Evolutionary conservation across 2,888 invertebrate species (phyloP).

Genomic region (Pyrgus malvae): DNA sequence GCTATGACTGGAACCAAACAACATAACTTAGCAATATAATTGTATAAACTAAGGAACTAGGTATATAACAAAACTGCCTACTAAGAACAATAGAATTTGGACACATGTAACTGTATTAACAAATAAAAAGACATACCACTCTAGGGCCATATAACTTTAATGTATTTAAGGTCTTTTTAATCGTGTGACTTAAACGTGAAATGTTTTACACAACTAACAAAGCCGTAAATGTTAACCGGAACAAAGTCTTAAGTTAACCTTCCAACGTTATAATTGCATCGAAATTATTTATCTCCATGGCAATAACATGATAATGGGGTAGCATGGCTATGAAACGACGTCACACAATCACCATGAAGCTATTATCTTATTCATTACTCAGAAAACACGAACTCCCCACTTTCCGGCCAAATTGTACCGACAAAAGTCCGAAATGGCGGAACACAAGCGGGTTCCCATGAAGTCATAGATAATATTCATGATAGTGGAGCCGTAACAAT

Average conservation of each 20-base stretch:
- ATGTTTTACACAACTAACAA: constrained; percentile 7
- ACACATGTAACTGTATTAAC: neutral
- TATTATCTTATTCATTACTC: constrained; percentile 68
- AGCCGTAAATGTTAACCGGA: constrained; percentile 17
- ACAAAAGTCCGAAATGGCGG: constrained; percentile 69
- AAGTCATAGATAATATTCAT: constrained; percentile 67
- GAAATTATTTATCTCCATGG: constrained; percentile 27
- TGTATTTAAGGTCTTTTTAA: no score
- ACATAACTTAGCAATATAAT: no score
- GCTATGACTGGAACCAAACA: no score
- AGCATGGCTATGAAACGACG: constrained; percentile 50
- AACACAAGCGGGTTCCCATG: constrained; percentile 66
- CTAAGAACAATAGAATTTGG: no score
- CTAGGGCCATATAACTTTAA: neutral
- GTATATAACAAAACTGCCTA: no score
- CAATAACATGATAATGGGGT: constrained; percentile 53
- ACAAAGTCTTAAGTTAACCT: constrained; percentile 24
- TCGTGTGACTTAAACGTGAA: neutral
- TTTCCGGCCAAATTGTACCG: constrained; percentile 55
- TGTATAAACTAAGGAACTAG: no score
- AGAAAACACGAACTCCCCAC: constrained; percentile 56
- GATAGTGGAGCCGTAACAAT: constrained; percentile 71
- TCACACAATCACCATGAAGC: constrained; percentile 48
- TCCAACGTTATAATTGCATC: constrained; percentile 27
- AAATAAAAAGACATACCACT: neutral